These are phyloP conservation scores for Neogobius melanostomus DNA, from an alignment of 2,113 vertebrate genomes.

Conservation along the genomic window DNA sequence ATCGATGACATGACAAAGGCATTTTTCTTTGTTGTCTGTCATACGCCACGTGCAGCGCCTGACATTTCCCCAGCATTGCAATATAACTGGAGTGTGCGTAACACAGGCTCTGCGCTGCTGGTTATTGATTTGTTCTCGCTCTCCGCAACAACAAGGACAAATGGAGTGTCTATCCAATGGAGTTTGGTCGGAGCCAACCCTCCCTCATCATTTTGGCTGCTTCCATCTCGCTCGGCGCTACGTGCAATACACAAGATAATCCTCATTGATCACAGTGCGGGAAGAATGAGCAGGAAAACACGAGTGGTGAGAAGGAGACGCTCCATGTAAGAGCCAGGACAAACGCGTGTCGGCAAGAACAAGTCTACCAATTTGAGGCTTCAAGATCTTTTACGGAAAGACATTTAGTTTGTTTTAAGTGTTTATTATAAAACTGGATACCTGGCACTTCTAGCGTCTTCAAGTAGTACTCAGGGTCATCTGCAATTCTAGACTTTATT, in stretches of 20 bases:
- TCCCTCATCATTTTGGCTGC: slow-evolving; percentile 11
- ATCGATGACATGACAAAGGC: background rate
- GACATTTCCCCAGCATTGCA: background rate
- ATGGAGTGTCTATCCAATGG: slow-evolving; percentile 17
- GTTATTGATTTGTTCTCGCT: slow-evolving; percentile 34
- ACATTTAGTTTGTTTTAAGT: background rate
- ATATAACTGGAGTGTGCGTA: slow-evolving; percentile 1
- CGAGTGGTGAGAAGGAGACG: slow-evolving; percentile 3
- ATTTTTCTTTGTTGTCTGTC: slow-evolving; percentile 2
- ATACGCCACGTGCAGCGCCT: background rate
- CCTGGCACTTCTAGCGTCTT: background rate
- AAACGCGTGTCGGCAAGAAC: background rate
- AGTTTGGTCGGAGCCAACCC: slow-evolving; percentile 16
- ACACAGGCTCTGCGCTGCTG: slow-evolving; percentile 12
- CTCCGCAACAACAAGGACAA: slow-evolving; percentile 33
- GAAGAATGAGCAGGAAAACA: background rate
- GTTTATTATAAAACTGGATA: background rate
- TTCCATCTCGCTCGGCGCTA: slow-evolving; percentile 29
- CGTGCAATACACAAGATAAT: slow-evolving; percentile 50
- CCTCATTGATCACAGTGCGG: slow-evolving; percentile 49
- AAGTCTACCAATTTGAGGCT: slow-evolving; percentile 10
- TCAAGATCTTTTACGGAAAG: slow-evolving; percentile 7
- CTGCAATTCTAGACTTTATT: too few species aligned
- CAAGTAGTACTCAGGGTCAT: too few species aligned
- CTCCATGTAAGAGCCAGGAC: slow-evolving; percentile 8